Evolutionary conservation across 64 coral and sea anemone species (phyloP), one percentile per base, ranked within the genome.

Genomic region (Montipora foliosa): DNA sequence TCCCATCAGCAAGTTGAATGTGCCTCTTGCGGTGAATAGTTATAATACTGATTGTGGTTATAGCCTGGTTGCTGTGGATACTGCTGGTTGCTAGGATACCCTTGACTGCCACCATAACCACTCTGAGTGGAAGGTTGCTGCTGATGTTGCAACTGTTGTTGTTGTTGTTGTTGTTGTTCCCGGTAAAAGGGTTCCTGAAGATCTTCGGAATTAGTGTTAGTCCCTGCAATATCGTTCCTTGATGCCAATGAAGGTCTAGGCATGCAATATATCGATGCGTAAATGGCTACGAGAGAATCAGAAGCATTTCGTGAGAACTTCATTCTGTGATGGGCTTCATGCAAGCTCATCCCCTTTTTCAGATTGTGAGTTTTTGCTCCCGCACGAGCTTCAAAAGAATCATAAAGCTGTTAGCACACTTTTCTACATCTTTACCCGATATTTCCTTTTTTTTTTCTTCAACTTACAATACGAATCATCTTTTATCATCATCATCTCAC

Each of bases 11-110:
- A 86, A 49, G 0, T 70, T 49, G 66, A 46, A 86, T 71, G 51
- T 49, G 82, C 6, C 48, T 80, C 37, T 20, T 90, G 67, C 13
- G 58, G 67, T 1, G 52, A 53, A 60, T 91, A 91, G 19, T 45
- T 70, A 75, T 60, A 75, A 70, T 79, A 81, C 16, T 29, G 29
- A 29, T 29, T 29, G 29, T 95, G 90, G 19, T 89, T 87, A 17
- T 89, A 95, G 2, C 70, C 85, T 15, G 53, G 80, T 67, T 93
- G 95, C 67, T 84, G 95, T 76, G 71, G 48, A 91, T 93, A 96
- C 49, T 87, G 90, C 15, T 79, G 87, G 49, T 70, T 77, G 51
- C 73, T 82, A 10, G 91, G 66, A 89, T 82, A 92, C 12, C 50
- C 71, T 58, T 79, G 77, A 69, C 67, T 68, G 46, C 44, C 44